phyloP scores from a whole-genome alignment of 1,140 invertebrate genomes.

The Brachionus calyciflorus region DNA sequence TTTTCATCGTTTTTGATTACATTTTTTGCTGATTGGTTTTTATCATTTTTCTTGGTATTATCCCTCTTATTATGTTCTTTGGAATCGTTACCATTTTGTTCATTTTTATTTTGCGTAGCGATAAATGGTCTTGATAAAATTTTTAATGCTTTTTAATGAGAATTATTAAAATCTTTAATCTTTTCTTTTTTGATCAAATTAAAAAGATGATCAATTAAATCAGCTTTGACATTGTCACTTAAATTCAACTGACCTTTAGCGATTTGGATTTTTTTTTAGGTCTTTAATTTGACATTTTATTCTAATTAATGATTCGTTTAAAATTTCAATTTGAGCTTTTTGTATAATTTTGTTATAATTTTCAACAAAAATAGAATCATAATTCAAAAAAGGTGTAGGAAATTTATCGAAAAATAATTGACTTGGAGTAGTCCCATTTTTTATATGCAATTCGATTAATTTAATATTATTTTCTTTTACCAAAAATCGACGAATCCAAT shows the following conservation, averaged over 20 bases:
- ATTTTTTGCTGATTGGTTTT: too few species aligned
- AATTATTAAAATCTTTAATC: not conserved
- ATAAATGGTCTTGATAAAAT: not conserved
- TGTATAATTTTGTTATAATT: not conserved
- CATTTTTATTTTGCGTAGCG: not conserved
- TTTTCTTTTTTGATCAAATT: not conserved
- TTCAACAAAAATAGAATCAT: not conserved
- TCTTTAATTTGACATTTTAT: not conserved
- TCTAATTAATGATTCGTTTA: not conserved
- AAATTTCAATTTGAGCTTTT: not conserved
- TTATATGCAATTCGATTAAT: not conserved
- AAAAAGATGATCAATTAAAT: not conserved
- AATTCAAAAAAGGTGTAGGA: slow-evolving; percentile 26
- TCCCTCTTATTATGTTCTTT: not conserved
- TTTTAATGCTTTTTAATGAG: not conserved
- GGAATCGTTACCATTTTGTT: not conserved
- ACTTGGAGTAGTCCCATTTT: slow-evolving; percentile 3
- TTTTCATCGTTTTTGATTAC: too few species aligned
- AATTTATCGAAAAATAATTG: slow-evolving; percentile 14
- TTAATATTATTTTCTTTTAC: slow-evolving; percentile 14
- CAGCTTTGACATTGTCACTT: not conserved
- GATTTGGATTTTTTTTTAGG: not conserved
- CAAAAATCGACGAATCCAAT: not conserved
- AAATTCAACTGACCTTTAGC: not conserved
- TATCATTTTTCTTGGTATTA: too few species aligned